Evolutionary conservation across 2,888 invertebrate genomes (phyloP), one percentile per base, ranked within the genome.

Genomic region (Nomada flava): DNA sequence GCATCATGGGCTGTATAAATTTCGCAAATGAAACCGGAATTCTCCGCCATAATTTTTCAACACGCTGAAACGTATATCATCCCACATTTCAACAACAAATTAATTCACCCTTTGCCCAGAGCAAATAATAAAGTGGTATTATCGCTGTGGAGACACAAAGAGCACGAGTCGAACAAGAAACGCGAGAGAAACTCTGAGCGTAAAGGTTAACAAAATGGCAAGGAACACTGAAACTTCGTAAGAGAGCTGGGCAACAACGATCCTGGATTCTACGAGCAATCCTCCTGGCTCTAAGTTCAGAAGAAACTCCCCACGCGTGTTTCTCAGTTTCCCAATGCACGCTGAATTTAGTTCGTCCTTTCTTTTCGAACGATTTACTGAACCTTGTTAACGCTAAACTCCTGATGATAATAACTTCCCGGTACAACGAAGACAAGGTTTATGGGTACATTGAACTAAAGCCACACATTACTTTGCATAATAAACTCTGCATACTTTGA

Each of bases 131-230:
- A 2, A 1, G 7, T 9, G 3, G 18, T 13, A 68, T 68, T 55
- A 68, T 29, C 29, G 15, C 13, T 11, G 20, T 29, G 15, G 15
- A 36, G 11, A 36, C 15, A 3, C 20, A 36, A 53, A 67, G 53
- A 20, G 20, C 60, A 36, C 47, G 7, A 23, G 36, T 13, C 36
- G 18, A 0, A 44, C 47, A 26, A 62, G 29, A 55, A 62, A 50
- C 63, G 23, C 20, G 63, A 7, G 15, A 26, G 63, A 52, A 59
- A 26, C 18, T 62, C 26, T 13, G n/a, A 42, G 2, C 57, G 42
- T 68, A 74, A 55, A 74, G 75, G 71, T 44, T 64, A 76, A 76
- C 76, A 26, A 15, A 76, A 65, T 53, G 44, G 65, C 76, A 62
- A 76, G 29, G 65, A 57, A 73, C 57, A 36, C 15, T 64, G 75